These are phyloP conservation scores for Leucoraja erinaceus DNA, from an alignment of 2,113 vertebrate genomes.

Conservation along the genomic window DNA sequence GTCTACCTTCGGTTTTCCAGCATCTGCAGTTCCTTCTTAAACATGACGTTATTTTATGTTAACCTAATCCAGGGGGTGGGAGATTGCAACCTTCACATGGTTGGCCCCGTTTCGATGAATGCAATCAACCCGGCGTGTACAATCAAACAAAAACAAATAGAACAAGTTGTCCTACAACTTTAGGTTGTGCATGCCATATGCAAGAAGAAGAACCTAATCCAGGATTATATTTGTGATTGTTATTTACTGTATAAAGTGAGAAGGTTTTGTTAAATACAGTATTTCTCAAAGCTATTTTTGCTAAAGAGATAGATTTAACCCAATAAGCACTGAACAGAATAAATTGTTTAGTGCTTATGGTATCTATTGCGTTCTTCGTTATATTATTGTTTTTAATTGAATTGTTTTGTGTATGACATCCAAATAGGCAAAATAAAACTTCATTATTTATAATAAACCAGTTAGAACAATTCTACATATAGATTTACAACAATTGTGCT, in stretches of 20 bases:
- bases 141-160: too few relatives aligned
- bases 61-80: background rate
- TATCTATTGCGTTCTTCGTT: too few relatives aligned
- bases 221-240: background rate
- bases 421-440: background rate
- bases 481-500: too few relatives aligned
- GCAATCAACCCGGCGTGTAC: too few relatives aligned
- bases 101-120: too few relatives aligned
- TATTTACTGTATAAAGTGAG: background rate
- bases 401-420: background rate
- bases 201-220: background rate
- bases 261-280: background rate
- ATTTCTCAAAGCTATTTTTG: background rate
- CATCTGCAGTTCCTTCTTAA: too few relatives aligned
- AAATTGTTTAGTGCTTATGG: background rate
- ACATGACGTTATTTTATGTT: background rate
- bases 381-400: background rate
- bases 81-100: too few relatives aligned
- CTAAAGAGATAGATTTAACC: background rate
- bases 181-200: too few relatives aligned
- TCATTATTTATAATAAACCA: background rate
- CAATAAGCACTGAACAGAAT: background rate
- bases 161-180: too few relatives aligned
- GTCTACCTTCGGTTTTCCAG: too few relatives aligned
- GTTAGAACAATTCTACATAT: background rate